phyloP scores from a whole-genome alignment of 2,113 vertebrate species.

The Rynchops niger region DNA sequence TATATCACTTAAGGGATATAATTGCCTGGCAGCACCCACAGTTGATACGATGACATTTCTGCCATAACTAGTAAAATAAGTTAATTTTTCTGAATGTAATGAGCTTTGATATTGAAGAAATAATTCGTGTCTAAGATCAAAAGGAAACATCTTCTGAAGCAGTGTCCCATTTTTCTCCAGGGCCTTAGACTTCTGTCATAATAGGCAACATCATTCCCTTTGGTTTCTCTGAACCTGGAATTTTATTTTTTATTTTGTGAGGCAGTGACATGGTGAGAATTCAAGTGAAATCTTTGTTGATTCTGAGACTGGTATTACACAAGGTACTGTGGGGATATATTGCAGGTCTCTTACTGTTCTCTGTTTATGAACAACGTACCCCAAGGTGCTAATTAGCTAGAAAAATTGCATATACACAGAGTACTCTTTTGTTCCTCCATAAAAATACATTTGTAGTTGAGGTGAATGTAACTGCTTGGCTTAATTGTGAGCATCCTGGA shows the following conservation, averaged over 20 bases:
- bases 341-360: constrained; percentile 54
- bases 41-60: background rate
- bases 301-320: background rate
- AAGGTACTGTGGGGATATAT: constrained; percentile 44
- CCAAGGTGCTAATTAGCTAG: constrained; percentile 71
- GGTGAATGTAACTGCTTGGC: background rate
- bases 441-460: constrained; percentile 44
- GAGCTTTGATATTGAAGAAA: constrained; percentile 9
- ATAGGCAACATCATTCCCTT: background rate
- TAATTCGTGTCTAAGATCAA: background rate
- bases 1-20: background rate
- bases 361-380: constrained; percentile 71
- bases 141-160: background rate
- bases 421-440: constrained; percentile 47
- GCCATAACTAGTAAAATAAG: background rate
- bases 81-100: constrained; percentile 12
- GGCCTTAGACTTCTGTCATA: background rate
- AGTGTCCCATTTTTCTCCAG: background rate
- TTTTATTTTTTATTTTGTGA: background rate
- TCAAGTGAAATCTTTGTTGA: background rate
- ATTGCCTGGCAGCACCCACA: background rate
- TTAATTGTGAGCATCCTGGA: background rate
- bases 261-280: background rate
- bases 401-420: constrained; percentile 50
- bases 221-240: background rate